Evolutionary conservation across 2,797 vertebrate species (phyloP), one percentile per base, ranked within the genome.

Genomic region (Pterois miles): DNA sequence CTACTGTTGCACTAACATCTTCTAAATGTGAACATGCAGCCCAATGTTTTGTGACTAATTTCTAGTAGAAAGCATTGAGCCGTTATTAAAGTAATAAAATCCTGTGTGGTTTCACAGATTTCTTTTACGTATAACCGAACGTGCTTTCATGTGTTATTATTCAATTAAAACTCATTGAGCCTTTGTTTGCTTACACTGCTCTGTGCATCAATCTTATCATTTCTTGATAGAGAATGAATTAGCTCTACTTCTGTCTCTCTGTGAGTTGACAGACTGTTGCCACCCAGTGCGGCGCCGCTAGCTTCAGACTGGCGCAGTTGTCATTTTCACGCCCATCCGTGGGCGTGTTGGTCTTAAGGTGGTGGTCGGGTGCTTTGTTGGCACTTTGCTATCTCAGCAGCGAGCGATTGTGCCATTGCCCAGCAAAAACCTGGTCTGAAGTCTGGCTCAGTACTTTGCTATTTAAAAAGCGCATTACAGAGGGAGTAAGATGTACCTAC

Each of bases 1-100:
- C 12, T 50, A 31, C 10, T 20, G 13, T 63, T 83, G 10, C 13
- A 43, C 23, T 48, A 20, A 40, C 54, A 64, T 16, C 54, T 52
- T 60, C 4, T 22, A 40, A 34, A 5, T 3, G 11, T 43, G 48
- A 50, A 34, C 62, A 1, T 54, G 53, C 25, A 62, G 29, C 6
- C 13, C 4, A 29, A 64, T 23, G 18, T 73, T 52, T 56, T 64
- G 58, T 14, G 40, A 76, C n/a, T 52, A 25, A 81, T 54, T 23
- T 59, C 43, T 72, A n/a, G 27, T 18, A 16, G n/a, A 63, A 60
- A 52, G 29, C 54, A 75, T 18, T 43, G 11, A 63, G 20, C 46
- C 7, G 2, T 75, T 38, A 36, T 62, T 23, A 22, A 3, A 58
- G 12, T 59, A 65, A 77, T 56, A 65, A 65, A 69, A 83, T 62